A percentile compares a stretch with the other conserved stretches of the same genome.
Evolutionary conservation across 2,888 invertebrate genomes (phyloP).

Genomic region (Hirtodrosophila duncani): DNA sequence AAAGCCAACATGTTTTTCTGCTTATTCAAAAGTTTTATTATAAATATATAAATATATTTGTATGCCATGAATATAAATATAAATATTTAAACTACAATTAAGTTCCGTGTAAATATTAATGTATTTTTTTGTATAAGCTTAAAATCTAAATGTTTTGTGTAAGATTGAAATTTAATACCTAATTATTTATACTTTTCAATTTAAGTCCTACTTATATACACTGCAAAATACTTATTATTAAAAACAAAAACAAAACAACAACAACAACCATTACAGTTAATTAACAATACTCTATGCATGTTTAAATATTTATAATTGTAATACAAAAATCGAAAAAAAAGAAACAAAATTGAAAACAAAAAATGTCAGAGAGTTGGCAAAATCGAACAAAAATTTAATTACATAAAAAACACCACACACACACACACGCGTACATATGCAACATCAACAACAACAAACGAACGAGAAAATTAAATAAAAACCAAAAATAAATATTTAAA

Average conservation of each 20-base stretch:
- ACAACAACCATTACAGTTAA: slow-evolving; percentile 45
- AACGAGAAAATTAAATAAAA: slow-evolving; percentile 51
- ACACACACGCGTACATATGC: slow-evolving; percentile 15
- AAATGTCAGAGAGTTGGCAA: too few relatives aligned
- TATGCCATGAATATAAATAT: slow-evolving; percentile 17
- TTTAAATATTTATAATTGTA: slow-evolving; percentile 65
- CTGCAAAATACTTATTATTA: too few relatives aligned
- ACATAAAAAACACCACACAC: slow-evolving; percentile 23
- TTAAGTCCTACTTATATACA: slow-evolving; percentile 50
- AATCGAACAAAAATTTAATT: slow-evolving; percentile 32
- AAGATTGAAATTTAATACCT: slow-evolving; percentile 32
- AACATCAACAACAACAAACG: neutral
- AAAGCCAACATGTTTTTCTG: too few relatives aligned
- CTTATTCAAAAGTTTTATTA: neutral
- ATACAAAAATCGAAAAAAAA: slow-evolving; percentile 27
- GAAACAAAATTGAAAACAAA: slow-evolving; percentile 16
- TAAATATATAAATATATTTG: neutral
- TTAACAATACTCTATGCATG: slow-evolving; percentile 54
- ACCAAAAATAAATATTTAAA: slow-evolving; percentile 42
- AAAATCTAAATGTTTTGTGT: slow-evolving; percentile 19
- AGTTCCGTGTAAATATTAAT: slow-evolving; percentile 60
- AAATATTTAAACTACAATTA: slow-evolving; percentile 32
- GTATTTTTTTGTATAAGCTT: slow-evolving; percentile 10
- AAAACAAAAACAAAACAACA: slow-evolving; percentile 18
- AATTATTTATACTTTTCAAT: slow-evolving; percentile 54